These are phyloP conservation scores for Margaritifera margaritifera DNA, from an alignment of 2,888 invertebrate species.

Conservation along the genomic window DNA sequence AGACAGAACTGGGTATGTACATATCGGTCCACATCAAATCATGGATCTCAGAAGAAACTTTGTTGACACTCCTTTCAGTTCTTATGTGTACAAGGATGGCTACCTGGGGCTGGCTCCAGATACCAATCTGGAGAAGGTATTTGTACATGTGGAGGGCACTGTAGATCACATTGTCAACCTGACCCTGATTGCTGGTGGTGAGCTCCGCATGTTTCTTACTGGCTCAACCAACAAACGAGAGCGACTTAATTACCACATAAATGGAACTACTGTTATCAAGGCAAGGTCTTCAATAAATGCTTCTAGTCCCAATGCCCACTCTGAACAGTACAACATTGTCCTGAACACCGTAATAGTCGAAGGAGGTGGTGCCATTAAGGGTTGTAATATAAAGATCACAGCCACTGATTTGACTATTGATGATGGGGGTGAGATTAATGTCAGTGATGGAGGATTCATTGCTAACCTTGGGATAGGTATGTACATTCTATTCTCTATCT, in stretches of 20 bases:
- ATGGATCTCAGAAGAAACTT: slow-evolving; percentile 51
- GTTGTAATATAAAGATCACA: slow-evolving; percentile 49
- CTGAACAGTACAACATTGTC: slow-evolving; percentile 42
- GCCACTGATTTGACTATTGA: slow-evolving; percentile 52
- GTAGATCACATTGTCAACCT: slow-evolving; percentile 58
- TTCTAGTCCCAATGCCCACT: slow-evolving; percentile 49
- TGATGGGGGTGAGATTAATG: slow-evolving; percentile 56
- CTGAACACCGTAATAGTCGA: slow-evolving; percentile 50
- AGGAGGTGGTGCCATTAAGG: slow-evolving; percentile 53
- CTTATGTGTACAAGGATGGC: slow-evolving; percentile 53
- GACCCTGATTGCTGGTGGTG: slow-evolving; percentile 56
- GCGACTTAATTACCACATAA: slow-evolving; percentile 44
- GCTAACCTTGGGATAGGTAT: slow-evolving; percentile 48
- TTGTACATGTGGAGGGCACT: slow-evolving; percentile 54
- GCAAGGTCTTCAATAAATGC: slow-evolving; percentile 52
- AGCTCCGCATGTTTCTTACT: slow-evolving; percentile 47
- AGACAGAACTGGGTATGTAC: slow-evolving; percentile 55
- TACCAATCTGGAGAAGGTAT: slow-evolving; percentile 53
- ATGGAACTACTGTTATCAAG: slow-evolving; percentile 55
- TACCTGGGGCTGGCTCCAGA: slow-evolving; percentile 58
- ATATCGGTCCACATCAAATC: slow-evolving; percentile 55
- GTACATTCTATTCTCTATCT: slow-evolving; percentile 1
- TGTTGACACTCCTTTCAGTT: slow-evolving; percentile 58
- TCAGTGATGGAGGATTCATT: slow-evolving; percentile 55
- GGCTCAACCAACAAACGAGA: slow-evolving; percentile 50